phyloP scores from a whole-genome alignment of 30 jellyfish, hydroid and myxozoan species.

The Nemopilema nomurai region DNA sequence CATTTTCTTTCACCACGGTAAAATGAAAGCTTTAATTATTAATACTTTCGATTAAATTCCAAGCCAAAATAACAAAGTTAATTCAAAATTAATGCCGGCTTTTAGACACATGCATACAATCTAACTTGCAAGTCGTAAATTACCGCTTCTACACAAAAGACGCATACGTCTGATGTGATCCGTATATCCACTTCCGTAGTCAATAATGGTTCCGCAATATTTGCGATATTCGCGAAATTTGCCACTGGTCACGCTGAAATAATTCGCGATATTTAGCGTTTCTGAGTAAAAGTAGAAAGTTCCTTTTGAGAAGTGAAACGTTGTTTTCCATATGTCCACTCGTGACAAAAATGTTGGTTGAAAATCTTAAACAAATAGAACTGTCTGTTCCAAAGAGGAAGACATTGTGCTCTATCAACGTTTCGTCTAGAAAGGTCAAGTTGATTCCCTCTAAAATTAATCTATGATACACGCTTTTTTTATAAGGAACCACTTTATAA shows the following conservation, averaged over 20 bases:
- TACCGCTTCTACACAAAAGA: background rate
- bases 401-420: no score
- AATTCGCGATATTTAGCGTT: background rate
- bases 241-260: background rate
- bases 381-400: no score
- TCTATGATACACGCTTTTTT: no score
- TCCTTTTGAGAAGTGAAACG: no score
- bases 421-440: no score
- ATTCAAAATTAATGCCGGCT: background rate
- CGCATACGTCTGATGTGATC: background rate
- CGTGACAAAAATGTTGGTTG: no score
- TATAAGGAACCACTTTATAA: no score
- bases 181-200: background rate
- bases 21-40: background rate
- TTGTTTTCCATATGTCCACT: no score
- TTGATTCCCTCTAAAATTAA: no score
- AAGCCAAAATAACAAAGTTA: background rate
- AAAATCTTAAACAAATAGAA: no score
- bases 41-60: background rate
- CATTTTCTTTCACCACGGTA: background rate
- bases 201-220: background rate
- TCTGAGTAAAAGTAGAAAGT: no score
- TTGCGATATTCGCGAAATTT: background rate
- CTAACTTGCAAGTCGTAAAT: background rate
- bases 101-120: no score